Evolutionary conservation across 2,797 vertebrate species (phyloP).

Genomic region (Acanthopagrus latus): DNA sequence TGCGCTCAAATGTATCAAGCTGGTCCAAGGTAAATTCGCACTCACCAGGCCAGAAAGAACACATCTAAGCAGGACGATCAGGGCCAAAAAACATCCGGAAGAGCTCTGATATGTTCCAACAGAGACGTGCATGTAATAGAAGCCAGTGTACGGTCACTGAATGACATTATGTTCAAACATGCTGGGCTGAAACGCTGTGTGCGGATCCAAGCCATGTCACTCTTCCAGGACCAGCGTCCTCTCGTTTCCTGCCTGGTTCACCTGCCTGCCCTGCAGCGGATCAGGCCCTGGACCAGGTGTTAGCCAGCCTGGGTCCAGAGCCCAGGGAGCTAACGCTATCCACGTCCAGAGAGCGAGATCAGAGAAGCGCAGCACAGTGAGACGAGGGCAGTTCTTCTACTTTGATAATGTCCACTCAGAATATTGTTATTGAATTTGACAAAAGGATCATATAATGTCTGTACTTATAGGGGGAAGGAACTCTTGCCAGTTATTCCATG

Average conservation of each 20-base stretch:
- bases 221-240: constrained; percentile 59
- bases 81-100: constrained; percentile 63
- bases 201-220: constrained; percentile 44
- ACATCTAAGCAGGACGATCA: constrained; percentile 62
- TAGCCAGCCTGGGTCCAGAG: constrained; percentile 34
- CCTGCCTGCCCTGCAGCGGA: constrained; percentile 44
- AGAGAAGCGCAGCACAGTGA: constrained; percentile 26
- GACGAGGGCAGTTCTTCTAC: constrained; percentile 7
- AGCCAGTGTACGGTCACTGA: constrained; percentile 43
- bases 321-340: constrained; percentile 15
- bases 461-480: background rate
- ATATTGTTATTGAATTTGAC: constrained; percentile 9
- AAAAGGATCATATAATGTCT: background rate
- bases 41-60: constrained; percentile 62
- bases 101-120: constrained; percentile 52
- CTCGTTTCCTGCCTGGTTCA: constrained; percentile 70
- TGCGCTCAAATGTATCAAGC: constrained; percentile 63
- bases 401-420: constrained; percentile 25
- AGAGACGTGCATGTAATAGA: constrained; percentile 37
- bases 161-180: constrained; percentile 66
- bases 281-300: constrained; percentile 61
- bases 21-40: constrained; percentile 69
- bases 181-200: constrained; percentile 35
- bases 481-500: background rate
- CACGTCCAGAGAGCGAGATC: constrained; percentile 27